Conservation (phyloP, 2,113 vertebrate species). For the Cyanocitta stelleri region DNA sequence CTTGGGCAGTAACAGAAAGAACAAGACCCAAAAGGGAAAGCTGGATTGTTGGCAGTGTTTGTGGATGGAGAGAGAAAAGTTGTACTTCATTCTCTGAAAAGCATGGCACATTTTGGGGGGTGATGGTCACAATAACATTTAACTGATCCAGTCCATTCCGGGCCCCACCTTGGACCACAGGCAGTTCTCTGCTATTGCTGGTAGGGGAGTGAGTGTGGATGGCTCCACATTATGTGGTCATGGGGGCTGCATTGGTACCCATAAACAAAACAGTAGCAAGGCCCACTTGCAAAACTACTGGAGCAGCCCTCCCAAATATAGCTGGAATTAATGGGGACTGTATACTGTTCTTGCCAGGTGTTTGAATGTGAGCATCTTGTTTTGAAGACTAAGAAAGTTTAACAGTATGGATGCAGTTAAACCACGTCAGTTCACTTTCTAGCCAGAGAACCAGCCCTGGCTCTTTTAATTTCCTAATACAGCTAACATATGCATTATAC, state of each 20-base stretch:
- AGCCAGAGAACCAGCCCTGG: background rate
- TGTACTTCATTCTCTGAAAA: background rate
- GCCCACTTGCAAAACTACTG: background rate
- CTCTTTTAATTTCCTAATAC: background rate
- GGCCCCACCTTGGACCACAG: background rate
- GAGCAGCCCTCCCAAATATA: background rate
- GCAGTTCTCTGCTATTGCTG: background rate
- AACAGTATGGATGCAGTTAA: background rate
- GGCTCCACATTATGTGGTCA: fast-evolving
- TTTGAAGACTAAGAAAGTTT: background rate
- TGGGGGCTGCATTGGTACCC: background rate
- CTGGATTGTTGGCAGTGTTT: background rate
- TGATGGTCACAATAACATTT: background rate
- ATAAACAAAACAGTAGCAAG: background rate
- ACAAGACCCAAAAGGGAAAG: background rate
- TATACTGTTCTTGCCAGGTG: background rate
- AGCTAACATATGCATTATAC: background rate
- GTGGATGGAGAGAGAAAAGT: background rate
- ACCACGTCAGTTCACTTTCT: background rate
- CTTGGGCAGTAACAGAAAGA: background rate
- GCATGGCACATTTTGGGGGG: background rate
- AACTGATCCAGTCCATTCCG: background rate
- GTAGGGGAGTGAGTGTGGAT: background rate
- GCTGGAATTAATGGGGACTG: background rate
- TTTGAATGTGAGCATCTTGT: background rate